These are phyloP conservation scores for Ornithoptera alexandrae DNA, from an alignment of 2,888 invertebrate species.

Conservation along the genomic window DNA sequence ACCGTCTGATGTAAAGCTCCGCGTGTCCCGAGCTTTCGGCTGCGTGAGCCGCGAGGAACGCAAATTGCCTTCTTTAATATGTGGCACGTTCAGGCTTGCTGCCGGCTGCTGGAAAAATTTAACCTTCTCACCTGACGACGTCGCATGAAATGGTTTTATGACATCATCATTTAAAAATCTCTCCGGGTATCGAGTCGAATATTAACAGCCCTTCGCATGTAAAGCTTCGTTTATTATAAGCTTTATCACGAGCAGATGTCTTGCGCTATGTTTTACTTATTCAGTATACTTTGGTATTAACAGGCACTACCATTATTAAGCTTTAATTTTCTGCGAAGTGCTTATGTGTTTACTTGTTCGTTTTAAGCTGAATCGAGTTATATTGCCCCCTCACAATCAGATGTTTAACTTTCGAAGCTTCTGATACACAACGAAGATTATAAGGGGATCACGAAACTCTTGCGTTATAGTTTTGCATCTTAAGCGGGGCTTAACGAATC, in stretches of 20 bases:
- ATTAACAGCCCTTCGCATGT: no score
- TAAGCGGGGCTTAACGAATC: slow-evolving; percentile 24
- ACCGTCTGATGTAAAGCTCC: slow-evolving; percentile 37
- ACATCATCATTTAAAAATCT: no score
- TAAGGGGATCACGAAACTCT: slow-evolving; percentile 17
- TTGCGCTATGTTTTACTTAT: no score
- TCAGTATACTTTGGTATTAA: no score
- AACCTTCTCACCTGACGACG: slow-evolving; percentile 30
- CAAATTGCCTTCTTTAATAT: slow-evolving; percentile 45
- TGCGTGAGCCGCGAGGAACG: slow-evolving; percentile 35
- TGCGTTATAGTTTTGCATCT: slow-evolving; percentile 23
- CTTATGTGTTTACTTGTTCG: neutral
- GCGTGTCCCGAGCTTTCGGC: slow-evolving; percentile 26
- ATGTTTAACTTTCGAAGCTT: slow-evolving; percentile 11
- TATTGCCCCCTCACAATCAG: slow-evolving; percentile 9
- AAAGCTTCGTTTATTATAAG: no score
- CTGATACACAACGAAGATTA: slow-evolving; percentile 20
- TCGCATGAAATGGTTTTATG: neutral
- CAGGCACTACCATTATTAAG: no score
- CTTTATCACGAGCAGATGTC: no score
- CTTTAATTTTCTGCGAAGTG: no score
- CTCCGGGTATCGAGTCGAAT: no score
- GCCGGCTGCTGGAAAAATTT: slow-evolving; percentile 29
- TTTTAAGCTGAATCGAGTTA: neutral
- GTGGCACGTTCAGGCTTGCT: slow-evolving; percentile 36